Evolutionary conservation across 2,888 invertebrate genomes (phyloP), one percentile per base, ranked within the genome.

Genomic region (Ophioninae sp.): DNA sequence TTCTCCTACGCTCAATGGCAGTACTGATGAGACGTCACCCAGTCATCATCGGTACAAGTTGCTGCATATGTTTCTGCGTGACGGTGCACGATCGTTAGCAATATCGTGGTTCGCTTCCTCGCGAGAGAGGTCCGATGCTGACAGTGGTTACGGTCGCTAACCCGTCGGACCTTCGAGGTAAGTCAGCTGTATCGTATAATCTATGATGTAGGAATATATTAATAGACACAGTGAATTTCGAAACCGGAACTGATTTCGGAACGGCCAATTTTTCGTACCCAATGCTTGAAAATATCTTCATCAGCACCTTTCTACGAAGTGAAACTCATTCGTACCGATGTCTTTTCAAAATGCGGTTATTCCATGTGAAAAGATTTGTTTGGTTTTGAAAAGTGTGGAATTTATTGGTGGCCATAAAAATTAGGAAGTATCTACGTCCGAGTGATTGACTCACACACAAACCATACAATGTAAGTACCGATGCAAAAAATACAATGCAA

Each of bases 1-100:
- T 56, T 20, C 75, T 58, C 39, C 58, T 39, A 37, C 56, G 59
- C 59, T 23, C 61, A 71, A 83, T 76, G 69, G 56, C 17, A 67
- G 75, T 79, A 77, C 73, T 82, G 80, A 77, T 80, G 77, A 68
- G 83, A 80, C 73, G 80, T 74, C 51, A 65, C 73, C 9, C 51
- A 71, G 80, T 83, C 78, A 83, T 64, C 83, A 69, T 59, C 58
- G 69, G 67, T 69, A 64, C 73, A 61, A 80, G 77, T 71, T 74
- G 61, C 69, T 61, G 58, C 22, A 61, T 37, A 63, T 44, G 63
- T 51, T 69, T 78, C 63, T 17, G 20, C 51, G 51, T 75, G 75
- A 58, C 58, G 41, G 63, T 64, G 71, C 77, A 61, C 73, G 58
- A 77, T 80, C 82, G 77, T 79, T 76, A 76, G 72, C 65, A 75